Conservation (phyloP, 2,113 vertebrate species). For the Ochotona curzoniae region DNA sequence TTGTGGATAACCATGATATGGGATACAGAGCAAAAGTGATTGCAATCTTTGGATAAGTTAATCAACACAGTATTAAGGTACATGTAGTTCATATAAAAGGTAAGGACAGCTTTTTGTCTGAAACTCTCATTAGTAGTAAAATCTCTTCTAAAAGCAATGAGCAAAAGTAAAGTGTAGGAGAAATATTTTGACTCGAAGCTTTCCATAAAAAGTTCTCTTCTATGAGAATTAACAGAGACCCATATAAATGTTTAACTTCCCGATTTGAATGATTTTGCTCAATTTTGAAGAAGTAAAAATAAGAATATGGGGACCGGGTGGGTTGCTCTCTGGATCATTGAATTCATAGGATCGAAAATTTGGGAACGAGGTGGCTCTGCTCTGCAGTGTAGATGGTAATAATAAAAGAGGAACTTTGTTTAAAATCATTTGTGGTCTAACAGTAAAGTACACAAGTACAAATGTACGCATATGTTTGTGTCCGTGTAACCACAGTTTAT, state of each 20-base stretch:
- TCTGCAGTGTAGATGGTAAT: neutral
- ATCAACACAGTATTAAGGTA: neutral
- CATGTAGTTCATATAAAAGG: neutral
- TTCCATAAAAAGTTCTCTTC: neutral
- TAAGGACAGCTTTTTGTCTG: neutral
- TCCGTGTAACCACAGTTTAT: neutral
- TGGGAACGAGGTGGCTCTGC: neutral
- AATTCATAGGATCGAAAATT: neutral
- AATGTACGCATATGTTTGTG: neutral
- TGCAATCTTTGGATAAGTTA: neutral
- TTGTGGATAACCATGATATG: neutral
- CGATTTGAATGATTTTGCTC: neutral
- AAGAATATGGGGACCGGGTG: neutral
- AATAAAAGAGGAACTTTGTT: slow-evolving; percentile 3
- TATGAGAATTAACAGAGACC: neutral
- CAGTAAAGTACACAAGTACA: neutral
- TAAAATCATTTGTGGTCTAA: neutral
- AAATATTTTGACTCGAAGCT: neutral
- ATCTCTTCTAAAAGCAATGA: slow-evolving; percentile 6
- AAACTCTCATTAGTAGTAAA: neutral
- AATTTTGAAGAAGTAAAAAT: neutral
- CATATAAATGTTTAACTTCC: neutral
- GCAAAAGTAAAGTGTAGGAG: neutral
- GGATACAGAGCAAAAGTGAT: neutral
- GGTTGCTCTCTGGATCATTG: neutral